phyloP scores from a whole-genome alignment of 1,140 invertebrate genomes.

The Musca vetustissima region DNA sequence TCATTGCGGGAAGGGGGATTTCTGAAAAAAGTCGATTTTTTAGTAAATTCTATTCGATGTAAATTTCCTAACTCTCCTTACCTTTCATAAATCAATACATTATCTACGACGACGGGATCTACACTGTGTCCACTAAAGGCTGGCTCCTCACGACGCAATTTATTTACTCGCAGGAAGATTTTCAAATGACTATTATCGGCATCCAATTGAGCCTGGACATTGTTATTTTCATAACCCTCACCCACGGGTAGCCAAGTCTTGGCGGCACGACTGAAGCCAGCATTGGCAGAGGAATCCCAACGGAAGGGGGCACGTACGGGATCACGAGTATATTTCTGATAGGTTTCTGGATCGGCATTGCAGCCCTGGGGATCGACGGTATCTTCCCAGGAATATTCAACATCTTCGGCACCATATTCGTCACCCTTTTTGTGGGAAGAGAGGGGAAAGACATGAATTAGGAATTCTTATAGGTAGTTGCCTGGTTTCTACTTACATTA shows the following conservation, averaged over 20 bases:
- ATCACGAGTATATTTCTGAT: constrained; percentile 56
- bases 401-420: constrained; percentile 75
- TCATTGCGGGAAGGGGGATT: neutral
- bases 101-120: constrained; percentile 2
- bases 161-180: constrained; percentile 31
- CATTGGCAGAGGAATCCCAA: constrained; percentile 60
- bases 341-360: constrained; percentile 26
- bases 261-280: constrained; percentile 61
- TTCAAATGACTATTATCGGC: constrained; percentile 32
- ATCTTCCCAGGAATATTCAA: constrained; percentile 56
- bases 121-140: constrained; percentile 30
- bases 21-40: constrained; percentile 44
- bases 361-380: constrained; percentile 42
- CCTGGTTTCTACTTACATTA: constrained; percentile 57
- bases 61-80: constrained; percentile 51
- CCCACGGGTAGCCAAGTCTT: constrained; percentile 69
- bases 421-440: constrained; percentile 62
- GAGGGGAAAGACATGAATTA: no score
- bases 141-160: constrained; percentile 16
- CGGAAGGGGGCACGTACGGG: constrained; percentile 65
- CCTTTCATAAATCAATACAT: constrained; percentile 44
- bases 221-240: constrained; percentile 56
- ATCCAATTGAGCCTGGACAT: constrained; percentile 55
- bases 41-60: constrained; percentile 56
- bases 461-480: no score